A percentile compares a stretch with the other conserved stretches of the same genome.
Conservation (phyloP, 2,113 vertebrate species). For the Rissa tridactyla region DNA sequence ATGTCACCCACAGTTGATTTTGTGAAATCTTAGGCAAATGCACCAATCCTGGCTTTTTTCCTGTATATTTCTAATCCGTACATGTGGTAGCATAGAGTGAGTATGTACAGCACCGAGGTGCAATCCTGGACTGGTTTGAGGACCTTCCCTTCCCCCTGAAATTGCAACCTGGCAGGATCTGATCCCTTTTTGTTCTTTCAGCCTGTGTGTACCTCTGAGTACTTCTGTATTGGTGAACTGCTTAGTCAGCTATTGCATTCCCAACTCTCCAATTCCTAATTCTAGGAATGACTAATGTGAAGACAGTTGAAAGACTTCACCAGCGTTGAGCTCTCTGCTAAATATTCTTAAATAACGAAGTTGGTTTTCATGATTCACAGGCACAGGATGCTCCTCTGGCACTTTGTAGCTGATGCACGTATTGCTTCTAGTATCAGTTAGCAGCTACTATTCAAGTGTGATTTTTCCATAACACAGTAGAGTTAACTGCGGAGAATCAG, state of each 20-base stretch:
- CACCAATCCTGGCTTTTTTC: background rate
- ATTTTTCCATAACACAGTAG: background rate
- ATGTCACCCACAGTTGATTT: background rate
- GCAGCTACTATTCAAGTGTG: background rate
- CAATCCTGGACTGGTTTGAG: background rate
- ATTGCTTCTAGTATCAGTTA: background rate
- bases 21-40: background rate
- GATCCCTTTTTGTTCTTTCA: background rate
- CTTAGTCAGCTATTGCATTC: background rate
- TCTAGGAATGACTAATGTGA: background rate
- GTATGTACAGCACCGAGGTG: background rate
- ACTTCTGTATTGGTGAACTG: background rate
- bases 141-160: background rate
- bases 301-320: background rate
- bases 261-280: background rate
- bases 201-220: background rate
- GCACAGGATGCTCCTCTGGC: background rate
- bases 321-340: background rate
- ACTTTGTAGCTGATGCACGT: background rate
- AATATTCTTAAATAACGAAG: background rate
- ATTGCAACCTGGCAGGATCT: background rate
- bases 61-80: background rate
- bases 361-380: background rate
- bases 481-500: background rate
- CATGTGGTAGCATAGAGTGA: background rate